Evolutionary conservation across 1,140 invertebrate species (phyloP).

Genomic region (Pachypsylla venusta): DNA sequence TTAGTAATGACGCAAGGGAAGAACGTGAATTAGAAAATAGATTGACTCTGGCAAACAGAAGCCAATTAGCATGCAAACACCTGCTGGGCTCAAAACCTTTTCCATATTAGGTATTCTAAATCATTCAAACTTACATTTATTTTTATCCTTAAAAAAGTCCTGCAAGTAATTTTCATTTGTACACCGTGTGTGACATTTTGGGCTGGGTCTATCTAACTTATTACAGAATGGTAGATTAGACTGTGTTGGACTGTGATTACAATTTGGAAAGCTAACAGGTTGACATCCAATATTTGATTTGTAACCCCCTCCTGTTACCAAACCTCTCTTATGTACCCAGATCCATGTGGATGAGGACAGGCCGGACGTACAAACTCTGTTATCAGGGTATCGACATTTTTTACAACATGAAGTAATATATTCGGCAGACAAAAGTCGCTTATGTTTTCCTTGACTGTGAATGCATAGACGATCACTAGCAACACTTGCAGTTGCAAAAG

Average conservation of each 20-base stretch:
- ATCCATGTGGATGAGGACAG: too few species aligned
- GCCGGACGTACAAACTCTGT: too few species aligned
- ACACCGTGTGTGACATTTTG: not conserved
- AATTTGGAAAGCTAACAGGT: not conserved
- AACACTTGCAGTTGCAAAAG: not conserved
- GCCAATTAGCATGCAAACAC: too few species aligned
- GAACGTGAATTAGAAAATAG: too few species aligned
- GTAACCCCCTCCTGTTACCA: not conserved
- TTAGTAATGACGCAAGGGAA: too few species aligned
- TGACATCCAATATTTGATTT: not conserved
- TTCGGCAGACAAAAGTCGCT: not conserved
- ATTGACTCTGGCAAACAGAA: too few species aligned
- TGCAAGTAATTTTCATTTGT: not conserved
- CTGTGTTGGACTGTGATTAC: not conserved
- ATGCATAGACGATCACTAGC: conserved; percentile 1
- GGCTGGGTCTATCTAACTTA: not conserved
- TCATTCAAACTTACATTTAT: not conserved
- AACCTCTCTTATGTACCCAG: too few species aligned
- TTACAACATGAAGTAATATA: not conserved
- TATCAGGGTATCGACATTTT: not conserved
- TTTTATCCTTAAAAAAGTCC: not conserved
- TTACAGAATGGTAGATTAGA: not conserved
- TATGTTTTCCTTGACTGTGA: not conserved
- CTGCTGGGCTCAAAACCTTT: too few species aligned
- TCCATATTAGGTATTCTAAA: too few species aligned